Evolutionary conservation across 2,888 invertebrate species (phyloP), one percentile per base, ranked within the genome.

Genomic region (Ormia ochracea): DNA sequence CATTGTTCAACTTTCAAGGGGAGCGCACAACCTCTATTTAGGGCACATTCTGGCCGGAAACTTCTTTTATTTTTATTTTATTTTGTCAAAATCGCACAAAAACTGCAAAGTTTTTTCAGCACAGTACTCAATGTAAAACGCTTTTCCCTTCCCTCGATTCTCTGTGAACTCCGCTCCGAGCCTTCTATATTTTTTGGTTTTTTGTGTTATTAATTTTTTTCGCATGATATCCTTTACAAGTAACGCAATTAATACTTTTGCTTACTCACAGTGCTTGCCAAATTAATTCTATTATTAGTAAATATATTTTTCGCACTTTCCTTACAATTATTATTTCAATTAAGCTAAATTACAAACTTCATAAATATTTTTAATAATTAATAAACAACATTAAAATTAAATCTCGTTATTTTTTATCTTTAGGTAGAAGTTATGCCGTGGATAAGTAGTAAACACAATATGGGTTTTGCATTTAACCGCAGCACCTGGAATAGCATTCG

Each of bases 381-480:
- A 21, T 19, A 33, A 33, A 3, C 19, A 5, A n/a, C n/a, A n/a
- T 7, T 19, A 21, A 56, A 21, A n/a, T 36, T n/a, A 21, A 1
- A 10, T 56, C 50, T 19, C 65, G 7, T 66, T n/a, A 19, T 61
- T 45, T 66, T 12, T 61, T 54, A 31, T 38, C 45, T 54, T 59
- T 80, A 97, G 96, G 96, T 96, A 66, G 96, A 97, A 90, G 94
- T 96, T 19, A 95, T 95, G 43, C 96, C 96, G 5, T 97, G 97
- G 99, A 95, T 98, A 84, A 97, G 98, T 75, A 97, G 97, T 86
- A 97, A 97, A 90, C 98, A 99, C 89, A 99, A 99, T 89, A 99
- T 99, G 99, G 99, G 98, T 0, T 98, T 99, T 94, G 97, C 96
- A 0, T 95, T 99, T 86, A 96, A 97, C 88, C 92, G 95, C 26